phyloP scores from a whole-genome alignment of 2,888 invertebrate genomes.

The Netelia inedita region DNA sequence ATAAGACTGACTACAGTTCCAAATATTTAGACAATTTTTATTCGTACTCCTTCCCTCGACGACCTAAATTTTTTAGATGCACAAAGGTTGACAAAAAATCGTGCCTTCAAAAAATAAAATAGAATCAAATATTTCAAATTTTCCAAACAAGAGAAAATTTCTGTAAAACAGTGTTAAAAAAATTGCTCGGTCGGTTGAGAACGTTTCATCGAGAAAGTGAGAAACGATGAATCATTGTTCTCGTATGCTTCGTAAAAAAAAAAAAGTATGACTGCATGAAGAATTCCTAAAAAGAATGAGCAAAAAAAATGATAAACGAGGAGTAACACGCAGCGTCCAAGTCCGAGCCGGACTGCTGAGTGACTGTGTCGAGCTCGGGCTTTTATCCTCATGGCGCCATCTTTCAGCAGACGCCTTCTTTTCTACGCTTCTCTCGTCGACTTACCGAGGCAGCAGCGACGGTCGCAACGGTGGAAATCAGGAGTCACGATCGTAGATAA shows the following conservation, averaged over 20 bases:
- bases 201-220: too few relatives aligned
- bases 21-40: background rate
- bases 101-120: too few relatives aligned
- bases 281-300: background rate
- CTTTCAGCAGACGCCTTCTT: constrained; percentile 57
- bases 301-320: constrained; percentile 33
- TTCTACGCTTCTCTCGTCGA: constrained; percentile 5
- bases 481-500: constrained; percentile 4
- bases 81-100: background rate
- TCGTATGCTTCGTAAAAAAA: background rate
- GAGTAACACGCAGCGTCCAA: background rate
- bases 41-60: too few relatives aligned
- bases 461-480: background rate
- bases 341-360: constrained; percentile 11
- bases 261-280: background rate
- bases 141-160: too few relatives aligned
- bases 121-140: too few relatives aligned
- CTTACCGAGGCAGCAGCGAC: constrained; percentile 29
- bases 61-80: too few relatives aligned
- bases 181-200: too few relatives aligned
- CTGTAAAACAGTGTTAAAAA: too few relatives aligned
- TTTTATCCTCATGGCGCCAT: constrained; percentile 75
- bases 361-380: constrained; percentile 58
- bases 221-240: background rate
- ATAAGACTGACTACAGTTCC: background rate